Evolutionary conservation across 1,140 invertebrate species (phyloP), one percentile per base, ranked within the genome.

Genomic region (Aplysia californica): DNA sequence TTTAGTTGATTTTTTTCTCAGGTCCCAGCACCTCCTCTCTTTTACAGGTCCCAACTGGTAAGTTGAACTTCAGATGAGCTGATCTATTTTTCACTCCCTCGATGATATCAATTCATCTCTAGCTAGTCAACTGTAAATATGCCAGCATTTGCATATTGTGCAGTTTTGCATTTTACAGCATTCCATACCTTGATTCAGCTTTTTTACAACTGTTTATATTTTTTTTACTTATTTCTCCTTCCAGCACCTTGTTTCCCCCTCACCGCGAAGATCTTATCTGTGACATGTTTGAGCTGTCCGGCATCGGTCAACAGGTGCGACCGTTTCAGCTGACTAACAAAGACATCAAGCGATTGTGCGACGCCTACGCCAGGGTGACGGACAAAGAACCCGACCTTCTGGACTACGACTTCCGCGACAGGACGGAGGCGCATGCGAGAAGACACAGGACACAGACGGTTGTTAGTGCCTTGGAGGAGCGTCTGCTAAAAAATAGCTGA

Each of bases 261-360:
- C 84, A 92, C 21, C 89, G 94, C 72, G 88, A 93, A 26, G 92
- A 95, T 79, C 90, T 96, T 36, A 92, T 92, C 5, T 76, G 91
- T 4, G 91, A 93, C 82, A 92, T 98, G 88, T 94, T 94, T 78
- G 90, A 93, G 79, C 87, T 93, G 36, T 93, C 95, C 29, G 94
- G 95, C 58, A 90, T 98, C 0, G 91, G 96, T 84, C 93, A 94
- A 21, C 90, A 90, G 3, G 91, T 91, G 15, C 91, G 93, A 83
- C 92, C 96, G 0, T 82, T 76, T 39, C 36, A 82, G 29, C 71
- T 90, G 23, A 79, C 93, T 0, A 93, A 96, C 69, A 93, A 94
- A 70, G 95, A 98, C 84, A 94, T 96, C 86, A 90, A 92, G 20
- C 91, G 93, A 79, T 84, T 98, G 21, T 94, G 94, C 80, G 91